phyloP scores from a whole-genome alignment of 1,140 invertebrate genomes.

The Nephila pilipes region DNA sequence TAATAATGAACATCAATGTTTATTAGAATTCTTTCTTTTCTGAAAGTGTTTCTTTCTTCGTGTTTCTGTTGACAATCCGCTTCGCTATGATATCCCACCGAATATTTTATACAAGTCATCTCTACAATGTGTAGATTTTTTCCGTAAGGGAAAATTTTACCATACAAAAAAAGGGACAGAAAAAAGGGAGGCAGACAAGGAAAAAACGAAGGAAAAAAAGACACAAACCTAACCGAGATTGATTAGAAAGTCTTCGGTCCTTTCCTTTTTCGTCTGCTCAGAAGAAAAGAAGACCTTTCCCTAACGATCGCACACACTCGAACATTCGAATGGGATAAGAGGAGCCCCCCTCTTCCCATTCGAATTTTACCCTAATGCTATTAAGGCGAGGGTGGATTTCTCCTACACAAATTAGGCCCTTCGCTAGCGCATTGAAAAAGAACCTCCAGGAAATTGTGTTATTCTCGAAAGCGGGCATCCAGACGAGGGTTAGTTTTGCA shows the following conservation, averaged over 20 bases:
- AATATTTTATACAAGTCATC: too few relatives aligned
- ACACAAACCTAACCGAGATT: slow-evolving; percentile 13
- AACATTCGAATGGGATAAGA: slow-evolving; percentile 16
- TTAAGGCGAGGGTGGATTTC: slow-evolving; percentile 14
- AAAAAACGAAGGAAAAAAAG: neutral
- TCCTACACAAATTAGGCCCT: slow-evolving; percentile 40
- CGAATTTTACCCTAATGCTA: slow-evolving; percentile 27
- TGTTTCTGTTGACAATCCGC: too few relatives aligned
- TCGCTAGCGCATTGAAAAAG: slow-evolving; percentile 21
- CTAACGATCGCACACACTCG: slow-evolving; percentile 20
- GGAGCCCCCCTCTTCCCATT: neutral
- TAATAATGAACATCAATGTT: too few relatives aligned
- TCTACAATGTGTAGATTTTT: too few relatives aligned
- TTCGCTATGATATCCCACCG: too few relatives aligned
- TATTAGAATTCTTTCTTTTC: too few relatives aligned
- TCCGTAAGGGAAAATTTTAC: too few relatives aligned
- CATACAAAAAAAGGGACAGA: too few relatives aligned
- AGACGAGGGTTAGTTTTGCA: slow-evolving; percentile 21
- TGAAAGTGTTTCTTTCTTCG: too few relatives aligned
- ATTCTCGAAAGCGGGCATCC: slow-evolving; percentile 1
- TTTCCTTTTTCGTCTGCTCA: neutral
- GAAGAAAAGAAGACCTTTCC: neutral
- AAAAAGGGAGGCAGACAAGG: neutral
- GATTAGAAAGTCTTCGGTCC: slow-evolving; percentile 18
- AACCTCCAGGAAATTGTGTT: slow-evolving; percentile 26